Conservation (phyloP, 2,113 vertebrate genomes). For the Apteryx owenii region DNA sequence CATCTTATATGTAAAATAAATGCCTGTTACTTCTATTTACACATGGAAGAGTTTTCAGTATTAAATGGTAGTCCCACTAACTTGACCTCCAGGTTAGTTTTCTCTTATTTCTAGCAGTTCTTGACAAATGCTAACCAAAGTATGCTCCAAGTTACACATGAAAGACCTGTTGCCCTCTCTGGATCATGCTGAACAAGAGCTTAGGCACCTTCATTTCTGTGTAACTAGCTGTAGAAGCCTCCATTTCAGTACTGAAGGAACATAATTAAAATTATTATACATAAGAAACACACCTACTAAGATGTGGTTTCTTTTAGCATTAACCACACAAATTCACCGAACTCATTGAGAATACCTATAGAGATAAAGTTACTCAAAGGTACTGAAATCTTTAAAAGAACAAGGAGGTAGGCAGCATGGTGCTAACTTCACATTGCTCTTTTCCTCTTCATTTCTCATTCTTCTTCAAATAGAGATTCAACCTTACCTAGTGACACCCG, state of each 20-base stretch:
- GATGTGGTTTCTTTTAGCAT: not conserved
- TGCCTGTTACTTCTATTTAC: not conserved
- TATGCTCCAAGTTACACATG: not conserved
- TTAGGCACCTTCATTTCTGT: rapidly evolving
- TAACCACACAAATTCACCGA: not conserved
- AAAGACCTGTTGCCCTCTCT: rapidly evolving
- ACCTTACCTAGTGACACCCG: not conserved
- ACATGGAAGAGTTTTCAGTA: not conserved
- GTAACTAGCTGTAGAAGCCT: not conserved
- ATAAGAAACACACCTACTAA: not conserved
- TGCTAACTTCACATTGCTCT: not conserved
- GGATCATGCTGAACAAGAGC: not conserved
- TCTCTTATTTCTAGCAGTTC: not conserved
- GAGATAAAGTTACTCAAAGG: not conserved
- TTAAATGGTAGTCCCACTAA: not conserved
- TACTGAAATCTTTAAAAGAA: not conserved
- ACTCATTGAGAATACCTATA: not conserved
- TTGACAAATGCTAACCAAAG: not conserved
- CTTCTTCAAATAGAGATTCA: not conserved
- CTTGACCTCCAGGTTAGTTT: not conserved
- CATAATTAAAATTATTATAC: not conserved
- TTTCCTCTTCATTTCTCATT: not conserved
- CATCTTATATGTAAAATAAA: not conserved
- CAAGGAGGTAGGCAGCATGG: not conserved
- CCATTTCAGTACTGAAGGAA: not conserved